Base-by-base conservation (phyloP, 2,888 invertebrate genomes). In the Palloptera scutellata region DNA sequence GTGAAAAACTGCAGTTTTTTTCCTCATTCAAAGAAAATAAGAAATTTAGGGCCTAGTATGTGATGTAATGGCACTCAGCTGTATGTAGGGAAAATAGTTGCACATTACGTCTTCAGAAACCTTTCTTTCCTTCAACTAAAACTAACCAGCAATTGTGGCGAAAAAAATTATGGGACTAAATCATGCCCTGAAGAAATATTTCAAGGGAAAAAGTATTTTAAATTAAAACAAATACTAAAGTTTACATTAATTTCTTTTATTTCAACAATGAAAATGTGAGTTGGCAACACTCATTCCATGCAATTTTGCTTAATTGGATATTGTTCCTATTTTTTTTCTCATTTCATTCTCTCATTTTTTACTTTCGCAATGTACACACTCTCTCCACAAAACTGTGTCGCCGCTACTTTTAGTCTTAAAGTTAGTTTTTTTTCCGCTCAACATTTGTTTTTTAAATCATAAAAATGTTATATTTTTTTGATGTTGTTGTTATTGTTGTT, bases 261-360 rank as follows among this genome's bases (percentile, higher is more conserved):
- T 15, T 52, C 19, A 52, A 10, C 51, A 3, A 1, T 54, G 19
- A 54, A 54, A 55, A 55, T 12, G 5, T 17, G 20, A 55, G 8
- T 15, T 57, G n/a, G 11, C 8, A 13, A 48, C 51, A 4, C 48
- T 12, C 57, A 40, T 12, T 15, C 57, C n/a, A 45, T 64, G 55
- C 57, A 52, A 52, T 59, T 53, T 65, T 59, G 20, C 59, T 65
- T 65, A 65, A 65, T 65, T 65, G 59, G 65, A 65, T 65, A 59
- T 65, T 65, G 65, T 59, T 52, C 58, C 41, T 58, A 53, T 48
- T 13, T 59, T 59, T 65, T 59, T 64, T 64, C 13, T 52, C 43
- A 10, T 43, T n/a, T 19, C 19, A n/a, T n/a, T 10, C 53, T 51
- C 20, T 20, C 1, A 10, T 61, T 13, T 13, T 30, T 20, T 11